Base-by-base conservation (phyloP, 2,113 vertebrate genomes). In the Callopanchax toddi region DNA sequence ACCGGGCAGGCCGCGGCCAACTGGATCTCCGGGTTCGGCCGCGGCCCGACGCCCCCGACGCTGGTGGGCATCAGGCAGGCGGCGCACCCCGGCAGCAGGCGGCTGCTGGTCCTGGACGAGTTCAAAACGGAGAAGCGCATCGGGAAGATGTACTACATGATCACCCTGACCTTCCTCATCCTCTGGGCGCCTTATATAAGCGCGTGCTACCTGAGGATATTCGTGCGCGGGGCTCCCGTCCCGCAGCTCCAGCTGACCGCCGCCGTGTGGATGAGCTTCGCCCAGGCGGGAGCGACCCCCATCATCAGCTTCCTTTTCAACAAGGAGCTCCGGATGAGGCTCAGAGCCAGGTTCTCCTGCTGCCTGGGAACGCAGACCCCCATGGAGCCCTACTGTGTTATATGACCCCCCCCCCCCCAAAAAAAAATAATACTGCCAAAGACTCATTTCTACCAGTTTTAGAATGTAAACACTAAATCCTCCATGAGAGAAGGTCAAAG, bases 71-170 rank as follows among this genome's bases (percentile, higher is more conserved):
- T 99, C 74, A 85, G 96, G 74, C 96, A 98, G 45, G 91, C 94
- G 0, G 89, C 92, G 15, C 94, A 96, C 50, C 93, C 90, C 58
- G 92, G 94, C 21, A 95, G 93, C 87, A 93, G 96, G 87, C 90
- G 96, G 88, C 93, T 99, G 50, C 92, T 99, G 65, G 96, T 96
- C 66, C 87, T 99, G 66, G 97, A 99, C 76, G 97, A 99, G 79
- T 98, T 98, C 79, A 98, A 98, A 86, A 96, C 89, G 76, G 97
- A 99, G 89, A 98, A 99, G 67, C 92, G 96, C 72, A 94, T 98
- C 71, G 94, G 97, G 84, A 96, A 94, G 91, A 98, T 98, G 96
- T 99, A 94, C 90, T 98, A 98, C 85, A 94, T 97, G 88, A 93
- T 98, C 86, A 98, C 97, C 5, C 92, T 98, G 81, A 90, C 94